Base-by-base conservation (phyloP, 2,113 vertebrate genomes). In the Myrmecophaga tridactyla region DNA sequence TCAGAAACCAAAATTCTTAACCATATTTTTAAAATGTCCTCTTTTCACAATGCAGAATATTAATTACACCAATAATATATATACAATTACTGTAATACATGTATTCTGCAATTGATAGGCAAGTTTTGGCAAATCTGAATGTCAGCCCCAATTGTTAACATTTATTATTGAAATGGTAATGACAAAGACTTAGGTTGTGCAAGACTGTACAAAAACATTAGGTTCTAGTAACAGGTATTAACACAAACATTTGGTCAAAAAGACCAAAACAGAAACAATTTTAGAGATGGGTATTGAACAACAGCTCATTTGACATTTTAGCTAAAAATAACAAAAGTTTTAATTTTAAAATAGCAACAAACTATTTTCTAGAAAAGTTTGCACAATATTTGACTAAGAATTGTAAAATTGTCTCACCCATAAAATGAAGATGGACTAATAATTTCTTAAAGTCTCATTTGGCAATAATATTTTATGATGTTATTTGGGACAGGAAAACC, bases 1-100 rank as follows among this genome's bases (percentile, higher is more conserved):
- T 93, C 34, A 96, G 89, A 96, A 92, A 94, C n/a, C 77, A 95
- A 94, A 82, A 75, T 46, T 97, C 85, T 97, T 96, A 97, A 94
- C 80, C 41, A 18, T 70, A 92, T 76, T 89, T 92, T 96, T 34
- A 72, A 97, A 95, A 88, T 53, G 31, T 56, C 15, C 36, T 48
- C 39, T 65, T 94, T 56, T 46, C 89, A 95, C 39, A 91, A 84
- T 46, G 39, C 11, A 96, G 88, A n/a, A 91, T 21, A 94, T 87
- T 84, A 92, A 96, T 96, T 78, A 96, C 23, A 95, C 0, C 14
- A 87, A 91, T 10, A 43, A 18, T 92, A 94, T 20, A 43, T 34
- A 96, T 29, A 93, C 34, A 65, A 31, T 83, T 96, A 48, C 3
- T 96, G 41, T 91, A 97, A 87, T 90, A 90, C 31, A 78, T 0